Evolutionary conservation across 2,797 vertebrate species (phyloP), one percentile per base, ranked within the genome.

Genomic region (Sciaenops ocellatus): DNA sequence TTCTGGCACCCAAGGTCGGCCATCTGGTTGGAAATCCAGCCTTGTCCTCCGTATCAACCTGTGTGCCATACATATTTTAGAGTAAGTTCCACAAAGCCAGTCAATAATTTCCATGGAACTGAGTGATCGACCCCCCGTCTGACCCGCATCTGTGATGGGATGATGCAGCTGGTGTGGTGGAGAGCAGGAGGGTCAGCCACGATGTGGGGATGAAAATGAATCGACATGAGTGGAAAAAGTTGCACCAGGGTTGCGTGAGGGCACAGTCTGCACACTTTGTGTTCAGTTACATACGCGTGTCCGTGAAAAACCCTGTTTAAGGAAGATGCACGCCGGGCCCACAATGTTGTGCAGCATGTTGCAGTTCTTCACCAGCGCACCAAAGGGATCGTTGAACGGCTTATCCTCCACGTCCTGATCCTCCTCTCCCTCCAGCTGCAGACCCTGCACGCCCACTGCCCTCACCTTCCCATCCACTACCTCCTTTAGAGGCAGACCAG

Each of bases 321-420:
- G 96, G 92, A 98, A 98, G 95, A 98, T 93, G 94, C 97, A 98
- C 82, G 97, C 97, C 0, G 96, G 97, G 68, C 91, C 90, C 63
- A 89, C 57, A 51, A 95, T 92, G 90, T 93, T 89, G 76, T 94
- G 94, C 73, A 95, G 87, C 91, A 94, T 55, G 69, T 91, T 93
- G 92, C 93, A 94, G 90, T 94, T 95, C 89, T 94, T 94, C 84
- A 94, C 88, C 89, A 95, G 86, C 1, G 73, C 62, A 76, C 89
- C 76, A 18, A 93, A 71, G 20, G 93, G 80, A 50, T 90, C 83
- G 50, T 70, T 80, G 89, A 86, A 93, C 1, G 62, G 63, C 64
- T 69, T 75, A 15, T 86, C 85, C 59, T 82, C 87, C 46, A 2
- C 4, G 22, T 82, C 81, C 69, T 73, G 26, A 66, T 91, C 89